Conservation (phyloP, 2,797 vertebrate genomes). For the Malacoctenus gilli region DNA sequence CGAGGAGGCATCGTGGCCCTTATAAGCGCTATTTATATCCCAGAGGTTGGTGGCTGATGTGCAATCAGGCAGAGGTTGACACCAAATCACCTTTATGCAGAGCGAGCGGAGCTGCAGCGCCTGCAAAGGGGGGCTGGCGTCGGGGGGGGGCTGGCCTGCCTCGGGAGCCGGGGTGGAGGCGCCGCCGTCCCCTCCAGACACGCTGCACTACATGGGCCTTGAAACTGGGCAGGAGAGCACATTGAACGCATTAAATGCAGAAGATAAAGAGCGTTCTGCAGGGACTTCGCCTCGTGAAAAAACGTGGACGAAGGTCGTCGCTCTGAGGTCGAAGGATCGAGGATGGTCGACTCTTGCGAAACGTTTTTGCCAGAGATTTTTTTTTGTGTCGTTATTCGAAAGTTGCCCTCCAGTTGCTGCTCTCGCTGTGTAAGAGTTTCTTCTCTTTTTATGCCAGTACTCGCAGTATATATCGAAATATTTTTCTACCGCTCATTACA, state of each 20-base stretch:
- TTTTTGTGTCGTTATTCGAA: no score
- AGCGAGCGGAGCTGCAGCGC: not conserved
- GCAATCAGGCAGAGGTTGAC: slow-evolving; percentile 27
- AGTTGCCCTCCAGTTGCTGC: no score
- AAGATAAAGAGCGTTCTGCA: not conserved
- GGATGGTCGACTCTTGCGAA: no score
- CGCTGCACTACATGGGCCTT: not conserved
- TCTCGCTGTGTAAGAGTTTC: no score
- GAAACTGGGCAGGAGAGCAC: not conserved
- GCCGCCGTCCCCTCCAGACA: not conserved
- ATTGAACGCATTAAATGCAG: not conserved
- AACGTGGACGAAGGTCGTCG: not conserved
- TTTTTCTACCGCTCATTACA: no score
- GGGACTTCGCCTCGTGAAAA: not conserved
- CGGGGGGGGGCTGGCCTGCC: slow-evolving; percentile 14
- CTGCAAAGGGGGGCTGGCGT: slow-evolving; percentile 15
- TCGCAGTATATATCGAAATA: no score
- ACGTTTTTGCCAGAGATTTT: no score
- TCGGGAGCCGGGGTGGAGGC: not conserved
- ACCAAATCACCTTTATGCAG: slow-evolving; percentile 25
- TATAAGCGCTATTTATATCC: slow-evolving; percentile 40
- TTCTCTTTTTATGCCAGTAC: no score
- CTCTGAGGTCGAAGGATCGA: no score
- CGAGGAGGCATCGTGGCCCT: slow-evolving; percentile 4
- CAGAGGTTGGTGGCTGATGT: slow-evolving; percentile 35